A percentile compares a stretch with the other conserved stretches of the same genome.
Evolutionary conservation across 2,797 vertebrate genomes (phyloP).

Genomic region (Trematomus bernacchii): DNA sequence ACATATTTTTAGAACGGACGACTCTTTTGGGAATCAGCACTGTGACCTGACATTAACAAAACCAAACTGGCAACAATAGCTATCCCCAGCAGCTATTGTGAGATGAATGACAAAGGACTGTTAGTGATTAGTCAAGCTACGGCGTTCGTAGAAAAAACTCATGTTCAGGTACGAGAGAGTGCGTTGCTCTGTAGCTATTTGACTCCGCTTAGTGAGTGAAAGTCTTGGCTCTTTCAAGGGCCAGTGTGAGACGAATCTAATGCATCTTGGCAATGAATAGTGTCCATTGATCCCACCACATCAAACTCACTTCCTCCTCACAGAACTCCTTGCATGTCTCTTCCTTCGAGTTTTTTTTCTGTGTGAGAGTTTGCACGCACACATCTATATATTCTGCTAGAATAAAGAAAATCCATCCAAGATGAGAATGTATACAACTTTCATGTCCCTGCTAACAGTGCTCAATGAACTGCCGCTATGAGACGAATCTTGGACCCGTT

Average conservation of each 20-base stretch:
- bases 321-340: conserved; percentile 58
- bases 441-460: conserved; percentile 23
- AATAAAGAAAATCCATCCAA: conserved; percentile 44
- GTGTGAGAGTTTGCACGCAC: conserved; percentile 10
- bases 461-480: conserved; percentile 29
- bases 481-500: conserved; percentile 42
- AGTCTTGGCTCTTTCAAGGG: conserved; percentile 51
- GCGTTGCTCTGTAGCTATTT: conserved; percentile 30
- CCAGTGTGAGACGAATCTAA: conserved; percentile 70
- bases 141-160: conserved; percentile 38
- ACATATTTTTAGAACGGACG: conserved; percentile 60
- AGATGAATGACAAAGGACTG: conserved; percentile 56
- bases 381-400: conserved; percentile 24
- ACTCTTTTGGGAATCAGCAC: conserved; percentile 57
- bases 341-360: conserved; percentile 18
- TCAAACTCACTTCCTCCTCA: conserved; percentile 82
- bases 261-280: conserved; percentile 82
- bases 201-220: conserved; percentile 43
- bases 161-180: conserved; percentile 15
- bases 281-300: conserved; percentile 83
- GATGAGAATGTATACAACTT: conserved; percentile 47
- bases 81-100: conserved; percentile 43
- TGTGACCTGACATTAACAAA: conserved; percentile 70
- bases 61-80: conserved; percentile 45
- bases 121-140: conserved; percentile 39